These are phyloP conservation scores for Clusia tigrina DNA, from an alignment of 2,888 invertebrate genomes.

Conservation along the genomic window DNA sequence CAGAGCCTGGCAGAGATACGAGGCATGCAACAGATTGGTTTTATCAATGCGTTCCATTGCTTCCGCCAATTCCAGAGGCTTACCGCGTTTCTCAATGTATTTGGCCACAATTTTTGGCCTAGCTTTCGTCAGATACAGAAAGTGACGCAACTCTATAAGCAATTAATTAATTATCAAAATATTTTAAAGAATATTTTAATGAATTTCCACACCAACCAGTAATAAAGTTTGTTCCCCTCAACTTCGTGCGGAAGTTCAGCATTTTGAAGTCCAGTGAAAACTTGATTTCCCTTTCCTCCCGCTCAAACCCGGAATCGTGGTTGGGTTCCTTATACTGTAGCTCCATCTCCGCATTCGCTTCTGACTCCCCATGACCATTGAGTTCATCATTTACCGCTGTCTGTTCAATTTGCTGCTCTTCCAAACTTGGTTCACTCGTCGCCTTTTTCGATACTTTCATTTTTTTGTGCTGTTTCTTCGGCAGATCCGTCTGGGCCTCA, in stretches of 20 bases:
- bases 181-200: not conserved
- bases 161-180: slow-evolving; percentile 4
- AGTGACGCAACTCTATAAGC: slow-evolving; percentile 69
- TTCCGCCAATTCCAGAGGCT: slow-evolving; percentile 74
- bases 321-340: slow-evolving; percentile 22
- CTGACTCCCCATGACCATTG: not conserved
- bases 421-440: not conserved
- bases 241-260: slow-evolving; percentile 69
- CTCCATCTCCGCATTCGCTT: not conserved
- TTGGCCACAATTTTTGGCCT: slow-evolving; percentile 68
- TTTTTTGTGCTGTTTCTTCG: slow-evolving; percentile 49
- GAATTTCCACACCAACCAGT: slow-evolving; percentile 64
- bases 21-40: slow-evolving; percentile 68
- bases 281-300: slow-evolving; percentile 42
- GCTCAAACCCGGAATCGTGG: slow-evolving; percentile 50
- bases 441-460: slow-evolving; percentile 39
- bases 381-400: not conserved
- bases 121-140: slow-evolving; percentile 69
- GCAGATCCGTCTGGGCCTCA: slow-evolving; percentile 40
- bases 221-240: slow-evolving; percentile 67
- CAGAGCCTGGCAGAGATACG: slow-evolving; percentile 72
- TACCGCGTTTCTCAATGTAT: slow-evolving; percentile 76
- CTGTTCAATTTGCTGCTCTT: no score
- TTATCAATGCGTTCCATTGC: slow-evolving; percentile 71
- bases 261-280: slow-evolving; percentile 67